Evolutionary conservation across 2,797 vertebrate species (phyloP).

Genomic region (Malacoraja senta): DNA sequence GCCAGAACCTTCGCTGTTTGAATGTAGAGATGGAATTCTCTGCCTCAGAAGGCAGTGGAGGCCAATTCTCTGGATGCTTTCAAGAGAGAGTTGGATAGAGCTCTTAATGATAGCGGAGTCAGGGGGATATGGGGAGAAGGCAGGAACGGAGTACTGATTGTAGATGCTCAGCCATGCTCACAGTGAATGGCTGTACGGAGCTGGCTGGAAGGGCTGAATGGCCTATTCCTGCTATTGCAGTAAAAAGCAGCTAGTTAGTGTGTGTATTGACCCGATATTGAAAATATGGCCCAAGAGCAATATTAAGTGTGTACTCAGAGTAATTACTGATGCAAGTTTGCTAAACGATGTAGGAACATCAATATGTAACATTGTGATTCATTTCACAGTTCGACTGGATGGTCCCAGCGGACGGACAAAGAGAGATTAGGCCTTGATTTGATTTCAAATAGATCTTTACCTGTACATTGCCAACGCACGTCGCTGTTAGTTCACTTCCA

Average conservation of each 20-base stretch:
- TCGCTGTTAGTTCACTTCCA: background rate
- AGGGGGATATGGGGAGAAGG: no score
- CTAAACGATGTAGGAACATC: background rate
- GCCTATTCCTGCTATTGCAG: background rate
- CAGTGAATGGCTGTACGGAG: no score
- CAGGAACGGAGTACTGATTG: no score
- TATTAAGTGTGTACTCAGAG: background rate
- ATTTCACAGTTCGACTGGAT: background rate
- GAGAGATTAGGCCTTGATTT: background rate
- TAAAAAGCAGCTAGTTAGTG: background rate
- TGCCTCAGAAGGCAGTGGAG: no score
- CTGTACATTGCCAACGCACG: background rate
- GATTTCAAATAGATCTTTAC: background rate
- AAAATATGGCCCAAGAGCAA: background rate
- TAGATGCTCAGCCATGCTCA: no score
- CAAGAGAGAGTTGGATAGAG: no score
- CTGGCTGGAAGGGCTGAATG: no score
- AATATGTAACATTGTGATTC: background rate
- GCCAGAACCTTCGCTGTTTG: background rate
- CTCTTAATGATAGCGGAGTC: no score
- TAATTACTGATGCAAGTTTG: conserved; percentile 21
- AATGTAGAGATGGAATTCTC: background rate
- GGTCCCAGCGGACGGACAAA: background rate
- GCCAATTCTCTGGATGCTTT: no score
- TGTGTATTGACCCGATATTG: background rate